Percentiles rank a stretch among this genome's conserved stretches.
phyloP scores from a whole-genome alignment of 2,797 vertebrate species.

The Podarcis siculus region DNA sequence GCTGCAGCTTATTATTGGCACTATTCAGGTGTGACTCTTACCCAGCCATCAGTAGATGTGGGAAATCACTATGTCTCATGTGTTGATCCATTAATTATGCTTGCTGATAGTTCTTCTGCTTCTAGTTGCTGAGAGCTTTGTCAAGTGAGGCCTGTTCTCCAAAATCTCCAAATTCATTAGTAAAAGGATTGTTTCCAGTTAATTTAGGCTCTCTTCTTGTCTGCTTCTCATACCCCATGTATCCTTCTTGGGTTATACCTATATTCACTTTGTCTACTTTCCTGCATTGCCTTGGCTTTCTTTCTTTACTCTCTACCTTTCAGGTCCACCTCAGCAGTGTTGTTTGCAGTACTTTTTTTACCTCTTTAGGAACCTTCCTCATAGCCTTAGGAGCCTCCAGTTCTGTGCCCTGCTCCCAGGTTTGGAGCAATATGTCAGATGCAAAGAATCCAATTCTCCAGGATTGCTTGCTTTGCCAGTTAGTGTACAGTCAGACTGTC shows the following conservation, averaged over 20 bases:
- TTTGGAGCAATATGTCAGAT: neutral
- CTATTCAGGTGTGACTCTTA: constrained; percentile 63
- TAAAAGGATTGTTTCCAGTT: neutral
- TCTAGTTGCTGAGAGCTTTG: neutral
- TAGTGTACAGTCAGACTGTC: neutral
- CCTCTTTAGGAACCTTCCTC: neutral
- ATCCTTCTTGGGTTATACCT: neutral
- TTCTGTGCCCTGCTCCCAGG: neutral
- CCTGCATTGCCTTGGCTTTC: neutral
- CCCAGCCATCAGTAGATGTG: constrained; percentile 66
- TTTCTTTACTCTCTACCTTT: neutral
- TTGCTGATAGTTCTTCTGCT: neutral
- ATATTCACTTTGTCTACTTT: neutral
- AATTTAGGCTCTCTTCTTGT: neutral
- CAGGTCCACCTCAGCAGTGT: neutral
- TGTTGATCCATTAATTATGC: neutral
- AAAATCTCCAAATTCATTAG: neutral
- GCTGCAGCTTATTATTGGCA: constrained; percentile 56
- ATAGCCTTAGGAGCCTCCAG: neutral
- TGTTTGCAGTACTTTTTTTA: neutral
- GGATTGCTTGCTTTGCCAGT: neutral
- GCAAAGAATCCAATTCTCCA: neutral
- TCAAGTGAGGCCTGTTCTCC: neutral
- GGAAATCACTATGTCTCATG: neutral
- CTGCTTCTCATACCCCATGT: neutral